A percentile compares a stretch with the other conserved stretches of the same genome.
phyloP scores from a whole-genome alignment of 2,113 vertebrate species.

The Barbus barbus region DNA sequence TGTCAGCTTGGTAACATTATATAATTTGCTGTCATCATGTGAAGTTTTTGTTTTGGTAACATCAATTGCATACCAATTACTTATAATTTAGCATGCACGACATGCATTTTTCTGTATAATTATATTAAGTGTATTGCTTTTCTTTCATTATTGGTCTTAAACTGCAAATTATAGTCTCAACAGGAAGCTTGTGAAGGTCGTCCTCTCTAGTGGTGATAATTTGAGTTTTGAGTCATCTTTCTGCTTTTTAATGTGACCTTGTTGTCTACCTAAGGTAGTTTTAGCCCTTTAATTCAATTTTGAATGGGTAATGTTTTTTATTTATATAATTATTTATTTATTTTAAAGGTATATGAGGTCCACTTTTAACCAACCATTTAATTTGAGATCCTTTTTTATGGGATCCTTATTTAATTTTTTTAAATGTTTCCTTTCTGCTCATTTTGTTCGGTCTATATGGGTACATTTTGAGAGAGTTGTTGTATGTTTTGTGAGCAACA shows the following conservation, averaged over 20 bases:
- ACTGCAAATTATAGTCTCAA: no score
- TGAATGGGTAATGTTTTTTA: background rate
- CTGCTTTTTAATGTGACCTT: conserved; percentile 2
- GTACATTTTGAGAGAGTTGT: background rate
- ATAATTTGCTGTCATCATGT: background rate
- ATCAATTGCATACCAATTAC: background rate
- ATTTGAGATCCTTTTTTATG: background rate
- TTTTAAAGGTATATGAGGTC: background rate
- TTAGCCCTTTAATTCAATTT: background rate
- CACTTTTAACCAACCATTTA: background rate
- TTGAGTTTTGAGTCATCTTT: background rate
- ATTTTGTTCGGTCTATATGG: background rate
- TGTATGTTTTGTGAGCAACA: background rate
- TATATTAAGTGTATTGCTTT: background rate
- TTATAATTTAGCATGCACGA: background rate
- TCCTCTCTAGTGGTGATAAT: background rate
- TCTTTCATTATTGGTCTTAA: background rate
- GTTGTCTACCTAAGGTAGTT: background rate
- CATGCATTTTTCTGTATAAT: background rate
- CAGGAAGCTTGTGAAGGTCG: background rate
- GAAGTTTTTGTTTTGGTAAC: background rate
- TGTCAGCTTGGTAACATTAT: background rate
- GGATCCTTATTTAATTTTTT: no score
- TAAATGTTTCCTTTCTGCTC: background rate
- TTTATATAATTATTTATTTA: no score